These are phyloP conservation scores for Aegithalos caudatus DNA, from an alignment of 2,113 vertebrate species.

Conservation along the genomic window DNA sequence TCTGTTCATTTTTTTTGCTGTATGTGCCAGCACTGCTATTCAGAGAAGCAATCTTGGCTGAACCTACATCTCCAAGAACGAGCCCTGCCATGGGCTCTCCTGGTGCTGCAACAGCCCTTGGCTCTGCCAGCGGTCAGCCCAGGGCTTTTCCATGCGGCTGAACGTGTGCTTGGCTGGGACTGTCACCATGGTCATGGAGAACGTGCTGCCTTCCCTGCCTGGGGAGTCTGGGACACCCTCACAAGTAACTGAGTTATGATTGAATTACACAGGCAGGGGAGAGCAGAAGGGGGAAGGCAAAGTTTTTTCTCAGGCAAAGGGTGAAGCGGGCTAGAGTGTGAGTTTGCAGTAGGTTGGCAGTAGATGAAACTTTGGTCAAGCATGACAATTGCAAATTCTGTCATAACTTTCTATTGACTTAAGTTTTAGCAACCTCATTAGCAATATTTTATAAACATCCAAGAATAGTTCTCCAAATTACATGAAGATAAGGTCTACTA, in stretches of 20 bases:
- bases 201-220: rapidly evolving
- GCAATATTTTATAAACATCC: neutral
- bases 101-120: rapidly evolving
- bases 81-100: rapidly evolving
- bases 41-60: neutral
- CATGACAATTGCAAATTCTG: neutral
- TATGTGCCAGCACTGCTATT: neutral
- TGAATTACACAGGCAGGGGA: neutral
- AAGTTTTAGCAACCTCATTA: neutral
- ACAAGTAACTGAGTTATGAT: neutral
- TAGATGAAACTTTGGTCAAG: neutral
- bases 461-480: neutral
- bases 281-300: neutral
- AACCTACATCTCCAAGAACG: neutral
- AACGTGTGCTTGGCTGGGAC: neutral
- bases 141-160: rapidly evolving
- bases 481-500: neutral
- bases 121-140: rapidly evolving
- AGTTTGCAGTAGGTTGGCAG: neutral
- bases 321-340: neutral
- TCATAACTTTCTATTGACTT: neutral
- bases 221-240: neutral
- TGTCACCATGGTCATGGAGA: rapidly evolving
- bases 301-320: neutral
- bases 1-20: rapidly evolving